Evolutionary conservation across 2,113 vertebrate species (phyloP).

Genomic region (Pterocles orientalis): DNA sequence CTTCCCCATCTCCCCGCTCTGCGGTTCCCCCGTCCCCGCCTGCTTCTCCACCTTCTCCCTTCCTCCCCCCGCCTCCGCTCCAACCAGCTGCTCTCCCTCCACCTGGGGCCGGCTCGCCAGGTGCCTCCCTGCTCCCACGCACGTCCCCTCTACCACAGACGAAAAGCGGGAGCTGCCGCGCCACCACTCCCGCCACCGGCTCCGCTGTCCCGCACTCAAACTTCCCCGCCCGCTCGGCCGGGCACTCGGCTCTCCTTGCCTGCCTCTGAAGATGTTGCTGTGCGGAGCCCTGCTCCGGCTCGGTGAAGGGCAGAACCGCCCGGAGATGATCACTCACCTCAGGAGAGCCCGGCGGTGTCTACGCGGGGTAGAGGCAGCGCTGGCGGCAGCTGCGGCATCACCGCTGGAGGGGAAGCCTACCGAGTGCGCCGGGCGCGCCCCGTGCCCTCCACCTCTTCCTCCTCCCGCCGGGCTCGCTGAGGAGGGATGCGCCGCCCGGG

Average conservation of each 20-base stretch:
- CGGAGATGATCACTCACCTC: slow-evolving; percentile 13
- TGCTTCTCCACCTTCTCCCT: slow-evolving; percentile 8
- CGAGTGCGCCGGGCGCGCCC: background rate
- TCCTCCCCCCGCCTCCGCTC: background rate
- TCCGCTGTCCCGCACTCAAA: background rate
- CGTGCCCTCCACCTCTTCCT: background rate
- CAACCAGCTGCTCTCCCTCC: background rate
- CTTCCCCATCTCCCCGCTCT: background rate
- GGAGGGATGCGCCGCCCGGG: background rate
- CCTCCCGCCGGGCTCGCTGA: background rate
- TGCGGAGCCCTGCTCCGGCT: background rate
- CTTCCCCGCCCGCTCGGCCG: background rate
- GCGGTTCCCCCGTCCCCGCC: background rate
- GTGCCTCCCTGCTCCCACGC: background rate
- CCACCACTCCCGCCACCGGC: background rate
- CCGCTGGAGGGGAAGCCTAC: background rate
- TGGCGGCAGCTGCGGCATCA: background rate
- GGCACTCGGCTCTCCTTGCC: background rate
- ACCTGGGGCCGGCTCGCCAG: slow-evolving; percentile 25
- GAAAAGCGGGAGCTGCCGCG: background rate
- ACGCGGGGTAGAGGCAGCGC: background rate
- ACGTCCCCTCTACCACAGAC: background rate
- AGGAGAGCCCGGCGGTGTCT: background rate
- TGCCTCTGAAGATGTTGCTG: rapidly evolving
- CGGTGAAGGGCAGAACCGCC: background rate